Evolutionary conservation across 2,113 vertebrate species (phyloP).

Genomic region (Pipra filicauda): DNA sequence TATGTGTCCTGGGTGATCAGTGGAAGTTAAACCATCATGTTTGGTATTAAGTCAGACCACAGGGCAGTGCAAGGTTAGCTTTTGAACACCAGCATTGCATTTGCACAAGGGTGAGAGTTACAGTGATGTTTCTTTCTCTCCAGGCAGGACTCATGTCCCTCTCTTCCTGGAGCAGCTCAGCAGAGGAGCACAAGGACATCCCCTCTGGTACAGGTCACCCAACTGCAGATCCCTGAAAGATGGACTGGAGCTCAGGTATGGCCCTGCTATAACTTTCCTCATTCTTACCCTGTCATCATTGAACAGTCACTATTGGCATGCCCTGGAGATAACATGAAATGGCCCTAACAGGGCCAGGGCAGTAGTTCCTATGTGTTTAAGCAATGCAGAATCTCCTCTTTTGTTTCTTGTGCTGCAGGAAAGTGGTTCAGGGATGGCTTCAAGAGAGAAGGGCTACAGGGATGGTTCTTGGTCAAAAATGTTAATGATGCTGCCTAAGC

Average conservation of each 20-base stretch:
- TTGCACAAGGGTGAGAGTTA: accelerated
- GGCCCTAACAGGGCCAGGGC: too few species aligned
- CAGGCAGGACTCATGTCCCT: not conserved
- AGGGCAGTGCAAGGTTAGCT: not conserved
- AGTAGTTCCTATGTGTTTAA: not conserved
- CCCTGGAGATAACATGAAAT: not conserved
- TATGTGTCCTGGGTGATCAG: not conserved
- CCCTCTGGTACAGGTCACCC: accelerated
- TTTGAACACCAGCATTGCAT: not conserved
- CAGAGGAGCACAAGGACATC: not conserved
- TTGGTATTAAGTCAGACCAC: accelerated
- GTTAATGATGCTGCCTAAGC: not conserved
- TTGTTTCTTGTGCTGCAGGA: not conserved
- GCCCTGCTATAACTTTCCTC: not conserved
- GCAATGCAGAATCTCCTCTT: not conserved
- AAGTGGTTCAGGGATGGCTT: not conserved
- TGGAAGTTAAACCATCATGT: not conserved
- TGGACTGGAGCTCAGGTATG: not conserved
- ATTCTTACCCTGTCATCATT: not conserved
- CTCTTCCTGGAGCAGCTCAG: not conserved
- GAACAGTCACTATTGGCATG: accelerated
- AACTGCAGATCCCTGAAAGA: not conserved
- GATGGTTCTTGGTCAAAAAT: not conserved
- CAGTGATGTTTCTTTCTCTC: accelerated
- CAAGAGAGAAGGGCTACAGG: not conserved